A percentile compares a stretch with the other conserved stretches of the same genome.
phyloP scores from a whole-genome alignment of 2,888 invertebrate genomes.

The Mesodorylaimus sp. region DNA sequence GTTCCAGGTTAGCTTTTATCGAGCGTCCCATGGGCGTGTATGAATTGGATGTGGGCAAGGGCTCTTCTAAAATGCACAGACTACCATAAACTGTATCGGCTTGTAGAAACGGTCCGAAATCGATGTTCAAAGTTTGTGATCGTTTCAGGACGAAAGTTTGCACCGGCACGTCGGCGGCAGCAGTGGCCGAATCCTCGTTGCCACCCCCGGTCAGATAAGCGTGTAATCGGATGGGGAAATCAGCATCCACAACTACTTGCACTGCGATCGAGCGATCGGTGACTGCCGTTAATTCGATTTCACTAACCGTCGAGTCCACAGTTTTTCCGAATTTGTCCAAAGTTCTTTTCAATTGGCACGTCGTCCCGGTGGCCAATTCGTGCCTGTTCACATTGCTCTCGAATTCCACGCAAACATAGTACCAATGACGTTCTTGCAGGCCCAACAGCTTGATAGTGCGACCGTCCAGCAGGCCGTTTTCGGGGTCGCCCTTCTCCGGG shows the following conservation, averaged over 20 bases:
- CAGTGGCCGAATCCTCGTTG: constrained; percentile 10
- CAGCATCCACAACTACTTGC: constrained; percentile 5
- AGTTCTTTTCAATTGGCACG: constrained; percentile 18
- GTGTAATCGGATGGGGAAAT: constrained; percentile 19
- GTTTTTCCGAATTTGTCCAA: constrained; percentile 18
- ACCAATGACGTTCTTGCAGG: constrained; percentile 14
- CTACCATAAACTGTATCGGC: constrained; percentile 15
- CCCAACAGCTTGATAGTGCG: not conserved
- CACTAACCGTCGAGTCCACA: constrained; percentile 16
- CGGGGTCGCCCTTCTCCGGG: not conserved
- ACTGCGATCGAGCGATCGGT: constrained; percentile 1
- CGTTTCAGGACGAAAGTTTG: constrained; percentile 16
- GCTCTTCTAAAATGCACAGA: constrained; percentile 20
- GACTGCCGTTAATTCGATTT: constrained; percentile 10
- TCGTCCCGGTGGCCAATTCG: constrained; percentile 20
- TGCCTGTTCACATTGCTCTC: constrained; percentile 23
- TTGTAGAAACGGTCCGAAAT: too few species aligned
- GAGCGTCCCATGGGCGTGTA: too few species aligned
- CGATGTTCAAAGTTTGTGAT: constrained; percentile 14
- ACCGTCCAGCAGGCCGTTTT: not conserved
- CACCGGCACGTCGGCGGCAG: constrained; percentile 12
- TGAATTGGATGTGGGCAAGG: too few species aligned
- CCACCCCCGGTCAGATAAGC: constrained; percentile 16
- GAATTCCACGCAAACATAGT: constrained; percentile 23
- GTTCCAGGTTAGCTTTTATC: too few species aligned